Percentiles rank a stretch among this genome's conserved stretches.
Evolutionary conservation across 2,888 invertebrate genomes (phyloP).

Genomic region (Ormyrus rosae): DNA sequence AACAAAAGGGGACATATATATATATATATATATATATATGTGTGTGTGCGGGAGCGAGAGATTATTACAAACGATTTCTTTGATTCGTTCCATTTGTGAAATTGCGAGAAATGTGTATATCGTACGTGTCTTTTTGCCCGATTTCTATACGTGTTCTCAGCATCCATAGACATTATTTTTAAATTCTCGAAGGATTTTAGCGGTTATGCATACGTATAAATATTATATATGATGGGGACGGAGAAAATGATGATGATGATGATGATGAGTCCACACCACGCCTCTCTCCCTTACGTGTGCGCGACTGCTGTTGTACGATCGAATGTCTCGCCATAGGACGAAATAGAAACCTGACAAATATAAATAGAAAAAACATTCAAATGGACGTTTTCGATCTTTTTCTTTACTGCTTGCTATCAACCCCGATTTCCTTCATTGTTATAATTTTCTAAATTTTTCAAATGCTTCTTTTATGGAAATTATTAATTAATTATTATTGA

Average conservation of each 20-base stretch:
- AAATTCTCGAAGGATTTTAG: constrained; percentile 56
- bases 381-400: constrained; percentile 1
- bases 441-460: background rate
- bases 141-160: constrained; percentile 63
- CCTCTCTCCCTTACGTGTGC: constrained; percentile 44
- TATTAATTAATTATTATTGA: background rate
- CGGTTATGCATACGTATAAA: constrained; percentile 30
- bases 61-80: background rate
- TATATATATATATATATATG: background rate
- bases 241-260: constrained; percentile 6
- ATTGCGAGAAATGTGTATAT: constrained; percentile 9
- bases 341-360: constrained; percentile 53
- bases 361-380: constrained; percentile 50
- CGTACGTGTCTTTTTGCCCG: constrained; percentile 57
- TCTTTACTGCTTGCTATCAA: background rate
- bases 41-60: background rate
- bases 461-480: background rate
- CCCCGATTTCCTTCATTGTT: background rate
- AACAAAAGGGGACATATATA: constrained; percentile 5
- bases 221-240: constrained; percentile 2
- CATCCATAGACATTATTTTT: constrained; percentile 68
- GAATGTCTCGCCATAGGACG: constrained; percentile 50
- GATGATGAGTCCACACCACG: constrained; percentile 28
- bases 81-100: background rate
- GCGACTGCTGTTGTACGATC: constrained; percentile 50